Percentiles rank a stretch among this genome's conserved stretches.
phyloP scores from a whole-genome alignment of 2,797 vertebrate species.

The Anisognathus igniventris region DNA sequence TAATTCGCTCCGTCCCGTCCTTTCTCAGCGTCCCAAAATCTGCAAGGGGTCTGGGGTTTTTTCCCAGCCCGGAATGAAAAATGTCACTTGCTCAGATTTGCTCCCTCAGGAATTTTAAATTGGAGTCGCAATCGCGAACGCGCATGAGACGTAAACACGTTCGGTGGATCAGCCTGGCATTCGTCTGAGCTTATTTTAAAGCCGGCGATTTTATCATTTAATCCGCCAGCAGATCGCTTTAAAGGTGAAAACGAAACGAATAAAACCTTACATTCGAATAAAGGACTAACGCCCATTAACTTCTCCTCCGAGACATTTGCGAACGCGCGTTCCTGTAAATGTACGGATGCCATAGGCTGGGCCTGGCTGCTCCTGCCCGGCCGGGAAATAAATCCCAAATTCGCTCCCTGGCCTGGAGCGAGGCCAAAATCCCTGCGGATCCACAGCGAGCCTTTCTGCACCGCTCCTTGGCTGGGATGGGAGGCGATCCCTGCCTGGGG shows the following conservation, averaged over 20 bases:
- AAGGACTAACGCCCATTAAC: neutral
- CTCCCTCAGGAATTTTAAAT: neutral
- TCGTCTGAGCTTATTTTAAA: conserved; percentile 37
- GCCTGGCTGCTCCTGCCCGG: neutral
- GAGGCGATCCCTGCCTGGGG: too few relatives aligned
- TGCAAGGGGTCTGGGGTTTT: neutral
- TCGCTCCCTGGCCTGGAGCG: neutral
- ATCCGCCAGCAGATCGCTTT: conserved; percentile 13
- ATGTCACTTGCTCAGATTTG: neutral
- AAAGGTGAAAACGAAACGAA: conserved; percentile 38
- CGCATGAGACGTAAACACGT: neutral
- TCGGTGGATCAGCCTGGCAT: conserved; percentile 11
- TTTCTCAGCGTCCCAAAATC: neutral
- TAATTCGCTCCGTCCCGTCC: neutral
- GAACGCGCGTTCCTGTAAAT: neutral
- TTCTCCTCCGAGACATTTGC: neutral
- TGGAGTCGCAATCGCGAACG: neutral
- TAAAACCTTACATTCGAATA: neutral
- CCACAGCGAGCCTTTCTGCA: neutral
- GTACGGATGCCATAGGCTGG: neutral
- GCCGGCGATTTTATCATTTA: conserved; percentile 37
- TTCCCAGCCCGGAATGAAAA: neutral
- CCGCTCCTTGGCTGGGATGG: neutral
- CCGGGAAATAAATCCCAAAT: neutral
- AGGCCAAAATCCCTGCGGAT: neutral